Base-by-base conservation (phyloP, 2,888 invertebrate species). In the Hofmannophila pseudospretella region DNA sequence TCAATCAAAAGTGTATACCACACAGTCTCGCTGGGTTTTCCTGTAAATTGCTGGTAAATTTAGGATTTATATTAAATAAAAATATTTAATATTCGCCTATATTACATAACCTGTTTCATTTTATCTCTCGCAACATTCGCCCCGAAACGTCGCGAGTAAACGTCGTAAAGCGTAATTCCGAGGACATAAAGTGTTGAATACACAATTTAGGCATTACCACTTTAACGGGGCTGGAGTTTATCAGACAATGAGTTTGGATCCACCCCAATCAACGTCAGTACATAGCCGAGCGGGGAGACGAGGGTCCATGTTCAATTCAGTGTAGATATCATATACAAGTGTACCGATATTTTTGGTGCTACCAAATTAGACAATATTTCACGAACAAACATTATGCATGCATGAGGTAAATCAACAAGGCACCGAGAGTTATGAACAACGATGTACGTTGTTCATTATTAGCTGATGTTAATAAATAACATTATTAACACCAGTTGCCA, bases 61-160 rank as follows among this genome's bases (percentile, higher is more conserved):
- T 71, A 76, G 69, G 58, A 65, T 77, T 72, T 75, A 76, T 76
- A 79, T 77, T 74, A 70, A 77, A 78, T 74, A 66, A 42, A 77
- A 72, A 68, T 70, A 75, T 69, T 75, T 72, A 81, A 77, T 80
- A 82, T 80, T 80, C 80, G 80, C 81, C 81, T 80, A 71, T 71
- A 75, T 47, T 56, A 46, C 41, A 23, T n/a, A 22, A 2, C 34
- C 40, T 45, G 59, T 72, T 76, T 76, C 48, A 67, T 62, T 72
- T 49, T 0, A 13, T 34, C 30, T 30, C n/a, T 16, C 16, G 16
- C 16, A 16, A 16, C 5, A 16, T 16, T 16, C 5, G 5, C 16
- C 3, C 3, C 3, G 23, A n/a, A 23, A 8, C 4, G 25, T 20
- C 13, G 8, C 11, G 8, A 1, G 31, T 19, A 31, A 31, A 31